Evolutionary conservation across 2,888 invertebrate species (phyloP).

Genomic region (Phragmatobia fuliginosa): DNA sequence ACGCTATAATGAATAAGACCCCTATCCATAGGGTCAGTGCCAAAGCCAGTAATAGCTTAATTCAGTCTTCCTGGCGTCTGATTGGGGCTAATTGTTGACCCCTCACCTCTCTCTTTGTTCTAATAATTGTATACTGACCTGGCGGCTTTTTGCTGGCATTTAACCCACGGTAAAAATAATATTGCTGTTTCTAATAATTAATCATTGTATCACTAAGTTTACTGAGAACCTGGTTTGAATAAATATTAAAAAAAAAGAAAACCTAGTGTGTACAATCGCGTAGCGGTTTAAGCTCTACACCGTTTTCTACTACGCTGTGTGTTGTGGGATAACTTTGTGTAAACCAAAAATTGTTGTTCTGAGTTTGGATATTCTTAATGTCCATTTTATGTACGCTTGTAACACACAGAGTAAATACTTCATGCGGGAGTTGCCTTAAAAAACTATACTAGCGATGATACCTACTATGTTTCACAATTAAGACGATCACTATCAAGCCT

Average conservation of each 20-base stretch:
- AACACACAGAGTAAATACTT: too few species aligned
- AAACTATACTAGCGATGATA: too few species aligned
- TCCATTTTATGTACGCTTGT: too few species aligned
- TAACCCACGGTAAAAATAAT: constrained; percentile 50
- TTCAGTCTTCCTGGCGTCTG: constrained; percentile 70
- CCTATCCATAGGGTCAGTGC: constrained; percentile 46
- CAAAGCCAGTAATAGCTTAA: constrained; percentile 66
- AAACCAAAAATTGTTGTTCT: too few species aligned
- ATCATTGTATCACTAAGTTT: background rate
- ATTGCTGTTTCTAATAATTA: background rate
- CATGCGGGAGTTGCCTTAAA: too few species aligned
- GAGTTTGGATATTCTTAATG: too few species aligned
- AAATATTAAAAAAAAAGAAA: background rate
- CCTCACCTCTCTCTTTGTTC: constrained; percentile 63
- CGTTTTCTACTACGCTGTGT: too few species aligned
- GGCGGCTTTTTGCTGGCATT: constrained; percentile 39
- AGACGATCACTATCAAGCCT: too few species aligned
- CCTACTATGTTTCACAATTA: background rate
- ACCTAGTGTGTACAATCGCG: too few species aligned
- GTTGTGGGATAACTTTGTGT: too few species aligned
- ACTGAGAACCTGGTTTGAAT: background rate
- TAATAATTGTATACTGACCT: constrained; percentile 67
- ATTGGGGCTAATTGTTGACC: constrained; percentile 77
- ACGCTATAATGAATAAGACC: constrained; percentile 12
- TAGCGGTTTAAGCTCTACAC: too few species aligned